Evolutionary conservation across 2,113 vertebrate genomes (phyloP), one percentile per base, ranked within the genome.

Genomic region (Vidua chalybeata): DNA sequence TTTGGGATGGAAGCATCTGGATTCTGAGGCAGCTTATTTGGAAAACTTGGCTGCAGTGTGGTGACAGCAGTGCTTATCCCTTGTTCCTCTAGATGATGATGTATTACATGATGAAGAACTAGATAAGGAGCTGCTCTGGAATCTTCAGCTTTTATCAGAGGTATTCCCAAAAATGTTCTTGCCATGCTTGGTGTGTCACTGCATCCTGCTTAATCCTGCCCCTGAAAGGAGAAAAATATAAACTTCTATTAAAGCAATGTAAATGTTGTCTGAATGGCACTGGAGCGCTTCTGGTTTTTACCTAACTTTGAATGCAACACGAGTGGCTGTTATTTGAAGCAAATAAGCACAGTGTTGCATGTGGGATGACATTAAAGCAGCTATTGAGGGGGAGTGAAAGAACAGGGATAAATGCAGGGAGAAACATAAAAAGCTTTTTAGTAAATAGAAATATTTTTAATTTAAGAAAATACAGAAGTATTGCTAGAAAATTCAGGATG

Each of bases 101-200:
- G 99, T 99, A 46, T 97, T 99, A 72, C 98, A 97, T 90, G 99
- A 99, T 63, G 99, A 99, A 97, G 99, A 99, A 68, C 98, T 99
- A 80, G 99, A 99, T 96, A 99, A 99, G 94, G 99, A 99, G 89
- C 97, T 99, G 67, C 97, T 99, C 21, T 99, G 99, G 99, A 99
- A 99, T 96, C 98, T 99, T 63, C 99, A 99, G 87, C 98, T 99
- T 77, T 98, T 99, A 76, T 99, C 99, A 85, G 99, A 99, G 99
- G 99, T 99, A 98, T 97, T 94, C 20, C 84, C 49, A 59, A 69
- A 58, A 92, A 54, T 1, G 0, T 48, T 94, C 12, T 78, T 28
- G 18, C 27, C 1, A 0, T 49, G 55, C 59, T 43, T 74, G 30
- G 30, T 84, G 2, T 86, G 8, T 83, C 14, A 6, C 7, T 87